phyloP scores from a whole-genome alignment of 1,140 invertebrate species.

The Drosophila biarmipes region DNA sequence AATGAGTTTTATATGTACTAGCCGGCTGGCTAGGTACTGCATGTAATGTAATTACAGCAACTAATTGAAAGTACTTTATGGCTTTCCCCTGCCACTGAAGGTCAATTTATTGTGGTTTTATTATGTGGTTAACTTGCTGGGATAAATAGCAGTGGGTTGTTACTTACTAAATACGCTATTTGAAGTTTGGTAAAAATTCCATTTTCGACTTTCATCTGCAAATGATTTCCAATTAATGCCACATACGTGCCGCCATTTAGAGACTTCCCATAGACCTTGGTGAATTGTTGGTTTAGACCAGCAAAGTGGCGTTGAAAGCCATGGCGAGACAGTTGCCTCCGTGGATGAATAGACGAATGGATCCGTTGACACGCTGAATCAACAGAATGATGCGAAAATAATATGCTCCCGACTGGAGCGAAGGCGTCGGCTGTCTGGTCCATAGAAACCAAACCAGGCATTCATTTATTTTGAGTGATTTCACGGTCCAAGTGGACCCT shows the following conservation, averaged over 20 bases:
- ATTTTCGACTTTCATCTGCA: background rate
- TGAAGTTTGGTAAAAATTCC: background rate
- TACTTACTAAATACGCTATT: no score
- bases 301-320: slow-evolving; percentile 34
- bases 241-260: slow-evolving; percentile 13
- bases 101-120: slow-evolving; percentile 3
- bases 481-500: slow-evolving; percentile 23
- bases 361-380: slow-evolving; percentile 25
- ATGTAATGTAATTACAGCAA: slow-evolving; percentile 19
- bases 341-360: slow-evolving; percentile 15
- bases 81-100: background rate
- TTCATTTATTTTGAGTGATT: slow-evolving; percentile 19
- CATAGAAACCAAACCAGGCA: slow-evolving; percentile 45
- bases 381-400: slow-evolving; percentile 29
- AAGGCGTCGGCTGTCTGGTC: slow-evolving; percentile 46
- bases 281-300: slow-evolving; percentile 13
- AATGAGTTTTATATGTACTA: slow-evolving; percentile 7
- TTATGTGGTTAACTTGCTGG: background rate
- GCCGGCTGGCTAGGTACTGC: no score
- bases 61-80: slow-evolving; percentile 43
- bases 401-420: slow-evolving; percentile 33
- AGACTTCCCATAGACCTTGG: background rate
- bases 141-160: background rate
- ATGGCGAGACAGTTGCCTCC: slow-evolving; percentile 33
- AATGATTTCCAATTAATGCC: slow-evolving; percentile 1